A percentile compares a stretch with the other conserved stretches of the same genome.
These are phyloP conservation scores for Drepana arcuata DNA, from an alignment of 1,140 invertebrate species.

Conservation along the genomic window DNA sequence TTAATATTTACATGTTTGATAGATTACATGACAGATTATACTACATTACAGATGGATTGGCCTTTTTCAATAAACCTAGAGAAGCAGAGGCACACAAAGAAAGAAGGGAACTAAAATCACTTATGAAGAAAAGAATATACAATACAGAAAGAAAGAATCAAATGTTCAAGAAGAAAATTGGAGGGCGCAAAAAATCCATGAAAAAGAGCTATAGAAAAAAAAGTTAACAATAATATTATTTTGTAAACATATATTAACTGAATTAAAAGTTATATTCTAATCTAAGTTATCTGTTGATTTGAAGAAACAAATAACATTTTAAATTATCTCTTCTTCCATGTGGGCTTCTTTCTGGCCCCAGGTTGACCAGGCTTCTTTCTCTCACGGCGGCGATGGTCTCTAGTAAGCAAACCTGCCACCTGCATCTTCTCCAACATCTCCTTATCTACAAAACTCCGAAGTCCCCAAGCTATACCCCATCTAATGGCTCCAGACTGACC, in stretches of 20 bases:
- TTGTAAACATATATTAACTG: neutral
- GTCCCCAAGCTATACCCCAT: slow-evolving; percentile 84
- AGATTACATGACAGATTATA: too few species aligned
- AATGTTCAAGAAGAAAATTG: slow-evolving; percentile 68
- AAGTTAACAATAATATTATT: slow-evolving; percentile 16
- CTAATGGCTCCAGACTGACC: slow-evolving; percentile 89
- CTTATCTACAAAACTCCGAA: slow-evolving; percentile 86
- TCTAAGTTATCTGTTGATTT: slow-evolving; percentile 7
- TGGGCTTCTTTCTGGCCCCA: slow-evolving; percentile 92
- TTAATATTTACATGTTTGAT: too few species aligned
- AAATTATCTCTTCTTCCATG: slow-evolving; percentile 92
- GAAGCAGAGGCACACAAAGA: slow-evolving; percentile 54
- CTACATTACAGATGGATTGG: slow-evolving; percentile 73
- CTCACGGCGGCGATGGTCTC: slow-evolving; percentile 85
- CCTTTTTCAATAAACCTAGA: slow-evolving; percentile 69
- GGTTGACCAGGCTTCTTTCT: slow-evolving; percentile 95
- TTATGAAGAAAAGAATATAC: slow-evolving; percentile 74
- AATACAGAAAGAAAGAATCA: slow-evolving; percentile 73
- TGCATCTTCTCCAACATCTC: slow-evolving; percentile 88
- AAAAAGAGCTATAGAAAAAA: slow-evolving; percentile 49
- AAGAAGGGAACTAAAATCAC: slow-evolving; percentile 73
- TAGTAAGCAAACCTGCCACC: slow-evolving; percentile 92
- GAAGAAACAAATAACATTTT: slow-evolving; percentile 1
- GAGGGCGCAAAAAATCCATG: slow-evolving; percentile 48
- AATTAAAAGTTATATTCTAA: slow-evolving; percentile 1